phyloP scores from a whole-genome alignment of 2,113 vertebrate species.

The Xyrauchen texanus region DNA sequence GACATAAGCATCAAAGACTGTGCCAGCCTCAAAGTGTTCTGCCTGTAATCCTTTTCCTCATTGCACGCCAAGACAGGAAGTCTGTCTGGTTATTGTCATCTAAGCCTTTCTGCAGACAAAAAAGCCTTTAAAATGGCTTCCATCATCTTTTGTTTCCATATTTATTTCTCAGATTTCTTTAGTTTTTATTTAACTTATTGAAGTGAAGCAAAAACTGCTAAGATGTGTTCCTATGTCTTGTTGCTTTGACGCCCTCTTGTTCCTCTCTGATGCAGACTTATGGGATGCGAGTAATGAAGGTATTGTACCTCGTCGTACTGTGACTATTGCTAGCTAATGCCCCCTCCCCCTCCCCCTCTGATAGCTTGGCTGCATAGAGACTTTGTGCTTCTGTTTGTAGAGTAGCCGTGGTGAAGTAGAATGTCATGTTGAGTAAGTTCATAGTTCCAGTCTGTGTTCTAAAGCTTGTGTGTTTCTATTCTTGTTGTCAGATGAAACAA shows the following conservation, averaged over 20 bases:
- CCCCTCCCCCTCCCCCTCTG: constrained; percentile 46
- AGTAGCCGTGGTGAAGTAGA: constrained; percentile 41
- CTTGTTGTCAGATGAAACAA: constrained; percentile 16
- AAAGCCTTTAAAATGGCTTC: background rate
- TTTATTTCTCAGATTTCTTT: constrained; percentile 31
- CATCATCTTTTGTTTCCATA: constrained; percentile 23
- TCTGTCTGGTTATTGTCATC: constrained; percentile 68
- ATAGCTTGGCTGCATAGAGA: constrained; percentile 57
- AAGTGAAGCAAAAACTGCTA: constrained; percentile 36
- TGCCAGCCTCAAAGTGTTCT: constrained; percentile 56
- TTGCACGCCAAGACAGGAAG: constrained; percentile 64
- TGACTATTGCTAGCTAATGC: constrained; percentile 65
- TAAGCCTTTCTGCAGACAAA: constrained; percentile 58
- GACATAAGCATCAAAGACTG: constrained; percentile 41
- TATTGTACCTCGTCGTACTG: constrained; percentile 79
- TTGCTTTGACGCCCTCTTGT: constrained; percentile 62
- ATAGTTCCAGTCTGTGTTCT: constrained; percentile 51
- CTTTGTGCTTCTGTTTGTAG: constrained; percentile 52
- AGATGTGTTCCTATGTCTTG: constrained; percentile 46
- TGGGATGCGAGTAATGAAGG: constrained; percentile 81
- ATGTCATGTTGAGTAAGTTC: constrained; percentile 52
- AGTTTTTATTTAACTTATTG: constrained; percentile 13
- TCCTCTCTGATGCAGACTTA: constrained; percentile 81
- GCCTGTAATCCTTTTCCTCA: constrained; percentile 66
- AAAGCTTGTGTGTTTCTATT: constrained; percentile 46